Evolutionary conservation across 2,797 vertebrate genomes (phyloP).

Genomic region (Halcyon badia): DNA sequence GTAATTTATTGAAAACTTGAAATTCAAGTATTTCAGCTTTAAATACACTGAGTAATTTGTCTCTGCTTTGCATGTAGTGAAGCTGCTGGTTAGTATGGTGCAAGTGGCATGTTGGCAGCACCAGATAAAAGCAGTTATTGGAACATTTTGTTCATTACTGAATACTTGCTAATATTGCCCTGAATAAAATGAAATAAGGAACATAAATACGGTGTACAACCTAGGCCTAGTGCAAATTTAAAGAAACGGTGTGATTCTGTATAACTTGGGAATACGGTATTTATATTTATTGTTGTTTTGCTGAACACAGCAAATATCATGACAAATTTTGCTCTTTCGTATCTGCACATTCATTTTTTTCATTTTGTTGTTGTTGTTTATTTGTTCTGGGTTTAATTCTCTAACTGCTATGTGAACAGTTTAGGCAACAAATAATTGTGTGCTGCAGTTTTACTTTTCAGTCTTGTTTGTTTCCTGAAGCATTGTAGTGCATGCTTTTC

Average conservation of each 20-base stretch:
- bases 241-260: background rate
- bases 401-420: background rate
- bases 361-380: background rate
- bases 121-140: background rate
- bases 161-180: background rate
- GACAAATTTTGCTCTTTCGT: background rate
- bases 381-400: background rate
- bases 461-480: background rate
- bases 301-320: background rate
- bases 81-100: background rate
- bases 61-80: background rate
- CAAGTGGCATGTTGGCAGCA: background rate
- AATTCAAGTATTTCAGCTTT: background rate
- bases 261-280: fast-evolving
- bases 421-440: background rate
- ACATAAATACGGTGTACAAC: background rate
- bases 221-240: background rate
- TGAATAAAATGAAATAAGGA: background rate
- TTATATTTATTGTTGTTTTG: background rate
- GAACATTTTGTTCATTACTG: background rate
- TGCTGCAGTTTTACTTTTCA: background rate
- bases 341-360: background rate
- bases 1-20: background rate
- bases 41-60: background rate
- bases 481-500: background rate